Conservation (phyloP, 92 coral and sea anemone species). For the Montipora capitata region DNA sequence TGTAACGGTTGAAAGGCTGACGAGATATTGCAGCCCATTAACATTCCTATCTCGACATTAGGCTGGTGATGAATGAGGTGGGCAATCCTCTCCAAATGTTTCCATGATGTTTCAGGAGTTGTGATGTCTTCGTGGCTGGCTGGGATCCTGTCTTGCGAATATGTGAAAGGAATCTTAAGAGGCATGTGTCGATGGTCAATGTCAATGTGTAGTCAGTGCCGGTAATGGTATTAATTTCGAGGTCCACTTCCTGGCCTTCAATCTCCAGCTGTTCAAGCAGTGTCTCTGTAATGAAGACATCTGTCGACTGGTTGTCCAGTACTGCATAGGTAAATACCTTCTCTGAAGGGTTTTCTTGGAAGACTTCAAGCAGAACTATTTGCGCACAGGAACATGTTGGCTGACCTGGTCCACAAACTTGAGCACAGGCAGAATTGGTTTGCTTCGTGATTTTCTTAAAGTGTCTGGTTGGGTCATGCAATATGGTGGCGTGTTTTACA, state of each 20-base stretch:
- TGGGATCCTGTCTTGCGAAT: conserved; percentile 57
- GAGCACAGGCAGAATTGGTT: conserved; percentile 63
- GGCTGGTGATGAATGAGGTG: conserved; percentile 55
- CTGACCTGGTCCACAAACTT: conserved; percentile 63
- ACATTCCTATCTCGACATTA: conserved; percentile 66
- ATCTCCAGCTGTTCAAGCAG: conserved; percentile 53
- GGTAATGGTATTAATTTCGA: conserved; percentile 68
- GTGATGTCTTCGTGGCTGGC: conserved; percentile 64
- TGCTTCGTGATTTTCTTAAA: conserved; percentile 10
- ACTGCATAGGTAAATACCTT: conserved; percentile 70
- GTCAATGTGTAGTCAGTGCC: conserved; percentile 66
- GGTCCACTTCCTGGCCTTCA: conserved; percentile 60
- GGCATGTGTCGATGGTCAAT: conserved; percentile 47
- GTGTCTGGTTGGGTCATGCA: conserved; percentile 70
- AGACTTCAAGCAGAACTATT: conserved; percentile 75
- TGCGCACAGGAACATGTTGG: conserved; percentile 78
- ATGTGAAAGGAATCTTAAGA: conserved; percentile 42
- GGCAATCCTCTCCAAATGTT: conserved; percentile 52
- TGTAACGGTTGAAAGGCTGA: conserved; percentile 68
- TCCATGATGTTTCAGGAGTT: conserved; percentile 66
- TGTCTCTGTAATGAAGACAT: conserved; percentile 73
- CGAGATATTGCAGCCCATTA: conserved; percentile 68
- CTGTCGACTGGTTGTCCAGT: conserved; percentile 80
- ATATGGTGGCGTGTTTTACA: conserved; percentile 76
- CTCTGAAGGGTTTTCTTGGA: conserved; percentile 49